Evolutionary conservation across 2,888 invertebrate genomes (phyloP).

Genomic region (Stramonita haemastoma): DNA sequence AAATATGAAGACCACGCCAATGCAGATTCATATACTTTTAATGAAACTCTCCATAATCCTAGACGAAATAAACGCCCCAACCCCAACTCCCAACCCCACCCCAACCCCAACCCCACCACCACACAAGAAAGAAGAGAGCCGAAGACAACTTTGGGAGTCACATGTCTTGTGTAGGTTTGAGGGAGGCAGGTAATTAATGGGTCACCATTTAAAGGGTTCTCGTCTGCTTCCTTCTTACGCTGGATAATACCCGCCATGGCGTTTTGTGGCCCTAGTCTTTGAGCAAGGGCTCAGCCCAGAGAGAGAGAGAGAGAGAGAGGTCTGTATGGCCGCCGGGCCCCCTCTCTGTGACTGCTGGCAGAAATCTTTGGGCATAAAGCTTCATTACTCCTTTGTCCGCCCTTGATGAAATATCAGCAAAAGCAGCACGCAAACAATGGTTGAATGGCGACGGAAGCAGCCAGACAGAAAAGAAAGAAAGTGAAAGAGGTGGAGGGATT

Average conservation of each 20-base stretch:
- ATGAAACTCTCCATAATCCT: no score
- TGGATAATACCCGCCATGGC: not conserved
- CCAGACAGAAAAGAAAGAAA: constrained; percentile 44
- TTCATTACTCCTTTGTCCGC: constrained; percentile 54
- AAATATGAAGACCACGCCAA: no score
- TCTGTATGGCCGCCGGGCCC: constrained; percentile 14
- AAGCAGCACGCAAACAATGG: constrained; percentile 52
- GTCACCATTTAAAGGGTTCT: constrained; percentile 20
- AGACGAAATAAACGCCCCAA: no score
- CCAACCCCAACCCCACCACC: no score
- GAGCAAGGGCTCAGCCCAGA: constrained; percentile 26
- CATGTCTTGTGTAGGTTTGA: not conserved
- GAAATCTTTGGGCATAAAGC: constrained; percentile 46
- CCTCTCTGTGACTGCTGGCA: not conserved
- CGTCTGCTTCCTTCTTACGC: constrained; percentile 21
- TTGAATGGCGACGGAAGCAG: constrained; percentile 46
- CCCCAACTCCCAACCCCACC: no score
- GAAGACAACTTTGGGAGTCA: no score
- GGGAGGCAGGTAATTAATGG: constrained; percentile 39
- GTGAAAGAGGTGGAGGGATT: constrained; percentile 42
- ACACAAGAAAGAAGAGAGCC: no score
- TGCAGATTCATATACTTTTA: no score
- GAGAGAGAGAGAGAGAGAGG: no score
- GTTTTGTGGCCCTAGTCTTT: constrained; percentile 25
- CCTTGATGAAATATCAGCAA: constrained; percentile 55